Evolutionary conservation across 2,888 invertebrate species (phyloP), one percentile per base, ranked within the genome.

Genomic region (Lissocephala sabroskyi): DNA sequence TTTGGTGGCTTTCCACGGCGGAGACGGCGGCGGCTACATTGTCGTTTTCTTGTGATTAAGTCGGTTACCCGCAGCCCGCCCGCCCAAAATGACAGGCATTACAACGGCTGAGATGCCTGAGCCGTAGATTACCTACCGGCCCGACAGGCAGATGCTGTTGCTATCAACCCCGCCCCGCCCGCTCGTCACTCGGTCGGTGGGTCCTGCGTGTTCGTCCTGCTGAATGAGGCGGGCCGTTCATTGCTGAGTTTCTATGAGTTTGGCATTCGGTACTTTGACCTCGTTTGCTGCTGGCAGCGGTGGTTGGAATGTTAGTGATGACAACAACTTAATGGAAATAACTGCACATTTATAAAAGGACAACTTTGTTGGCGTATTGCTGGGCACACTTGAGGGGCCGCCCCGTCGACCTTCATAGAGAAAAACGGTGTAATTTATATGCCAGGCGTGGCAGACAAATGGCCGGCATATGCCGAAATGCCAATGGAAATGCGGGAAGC

Each of bases 301-400:
- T 7, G 7, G 23, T 23, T 23, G 68, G 75, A 75, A 68, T 71
- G 68, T 59, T 71, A 75, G 68, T 70, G 68, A 73, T 76, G 70
- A 71, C 70, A 76, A 71, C 76, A 76, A 71, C 73, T 71, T 71
- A 76, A 71, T 71, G 70, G 73, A 73, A 76, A 71, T 76, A 65
- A 65, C 73, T 73, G 59, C 68, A 62, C 70, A 71, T 71, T 71
- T 76, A 76, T 71, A 76, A 71, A n/a, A 74, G 73, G 70, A 71
- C 70, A 71, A 68, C 68, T 75, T 58, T 63, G 49, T 28, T 52
- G 54, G 14, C 16, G 16, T 35, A 35, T 48, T 30, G 13, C 10
- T 41, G 18, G 10, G 23, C 23, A 7, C n/a, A 23, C 35, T 14
- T 14, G 10, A 16, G 13, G 14, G 55, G 18, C 40, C 7, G 13